These are phyloP conservation scores for Pterocles orientalis DNA, from an alignment of 2,113 vertebrate species.

Conservation along the genomic window DNA sequence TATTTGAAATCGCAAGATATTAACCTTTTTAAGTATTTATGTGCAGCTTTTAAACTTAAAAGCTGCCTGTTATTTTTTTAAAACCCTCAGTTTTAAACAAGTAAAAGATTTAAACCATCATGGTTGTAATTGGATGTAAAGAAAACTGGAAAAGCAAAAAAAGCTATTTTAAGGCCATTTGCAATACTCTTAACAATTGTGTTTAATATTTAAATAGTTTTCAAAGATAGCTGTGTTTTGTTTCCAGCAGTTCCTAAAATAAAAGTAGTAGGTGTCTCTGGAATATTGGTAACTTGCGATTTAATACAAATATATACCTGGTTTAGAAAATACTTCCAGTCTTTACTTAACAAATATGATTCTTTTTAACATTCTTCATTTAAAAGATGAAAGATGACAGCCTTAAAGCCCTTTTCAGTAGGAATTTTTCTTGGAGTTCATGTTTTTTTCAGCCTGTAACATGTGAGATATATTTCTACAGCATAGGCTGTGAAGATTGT, in stretches of 20 bases:
- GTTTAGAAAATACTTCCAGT: neutral
- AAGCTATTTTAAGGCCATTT: constrained; percentile 31
- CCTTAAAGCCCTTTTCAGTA: neutral
- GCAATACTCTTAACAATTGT: neutral
- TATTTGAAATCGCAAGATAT: constrained; percentile 26
- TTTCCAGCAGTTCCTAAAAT: constrained; percentile 8
- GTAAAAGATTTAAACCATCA: constrained; percentile 40
- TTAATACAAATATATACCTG: neutral
- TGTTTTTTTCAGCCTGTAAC: neutral
- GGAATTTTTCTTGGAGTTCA: neutral
- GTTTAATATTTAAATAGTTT: constrained; percentile 50
- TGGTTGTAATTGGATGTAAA: constrained; percentile 45
- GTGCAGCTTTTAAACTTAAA: constrained; percentile 12
- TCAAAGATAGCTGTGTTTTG: neutral
- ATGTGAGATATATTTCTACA: neutral
- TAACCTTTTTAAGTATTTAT: constrained; percentile 24
- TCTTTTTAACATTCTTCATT: neutral
- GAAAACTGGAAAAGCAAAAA: constrained; percentile 55
- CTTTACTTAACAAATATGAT: neutral
- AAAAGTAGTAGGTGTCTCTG: neutral
- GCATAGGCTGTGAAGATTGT: neutral
- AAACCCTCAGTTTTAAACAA: constrained; percentile 21
- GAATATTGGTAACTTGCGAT: neutral
- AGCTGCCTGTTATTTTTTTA: neutral
- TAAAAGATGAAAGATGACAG: neutral